Conservation (phyloP, 2,888 invertebrate genomes). For the Panzeria rudis region DNA sequence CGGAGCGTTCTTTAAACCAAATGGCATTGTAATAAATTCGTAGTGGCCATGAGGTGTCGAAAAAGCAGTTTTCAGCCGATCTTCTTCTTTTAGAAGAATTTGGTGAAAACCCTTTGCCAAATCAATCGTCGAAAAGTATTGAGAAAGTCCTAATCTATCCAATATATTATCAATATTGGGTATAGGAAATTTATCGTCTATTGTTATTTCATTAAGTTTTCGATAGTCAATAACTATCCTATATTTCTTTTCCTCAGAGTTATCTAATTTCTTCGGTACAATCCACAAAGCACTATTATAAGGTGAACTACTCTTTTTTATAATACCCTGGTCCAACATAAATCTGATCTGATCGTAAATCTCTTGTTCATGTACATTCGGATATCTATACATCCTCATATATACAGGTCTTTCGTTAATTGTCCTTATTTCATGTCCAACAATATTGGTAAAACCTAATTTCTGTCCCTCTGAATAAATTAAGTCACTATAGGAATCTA, state of each 20-base stretch:
- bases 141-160: background rate
- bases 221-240: conserved; percentile 33
- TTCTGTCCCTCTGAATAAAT: conserved; percentile 35
- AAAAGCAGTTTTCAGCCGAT: background rate
- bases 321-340: conserved; percentile 41
- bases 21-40: too few relatives aligned
- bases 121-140: background rate
- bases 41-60: too few relatives aligned
- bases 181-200: background rate
- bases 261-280: conserved; percentile 11
- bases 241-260: background rate
- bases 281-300: conserved; percentile 8
- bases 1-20: too few relatives aligned
- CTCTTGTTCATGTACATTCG: conserved; percentile 49
- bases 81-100: background rate
- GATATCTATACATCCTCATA: conserved; percentile 45
- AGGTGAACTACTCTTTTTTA: background rate
- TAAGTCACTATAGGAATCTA: background rate
- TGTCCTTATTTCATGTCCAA: conserved; percentile 38
- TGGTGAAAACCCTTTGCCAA: too few relatives aligned
- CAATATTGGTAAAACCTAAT: conserved; percentile 9
- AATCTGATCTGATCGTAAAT: conserved; percentile 40
- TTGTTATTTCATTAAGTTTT: background rate
- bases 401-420: conserved; percentile 27
- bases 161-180: too few relatives aligned